These are phyloP conservation scores for Anisognathus igniventris DNA, from an alignment of 2,797 vertebrate genomes.

Conservation along the genomic window DNA sequence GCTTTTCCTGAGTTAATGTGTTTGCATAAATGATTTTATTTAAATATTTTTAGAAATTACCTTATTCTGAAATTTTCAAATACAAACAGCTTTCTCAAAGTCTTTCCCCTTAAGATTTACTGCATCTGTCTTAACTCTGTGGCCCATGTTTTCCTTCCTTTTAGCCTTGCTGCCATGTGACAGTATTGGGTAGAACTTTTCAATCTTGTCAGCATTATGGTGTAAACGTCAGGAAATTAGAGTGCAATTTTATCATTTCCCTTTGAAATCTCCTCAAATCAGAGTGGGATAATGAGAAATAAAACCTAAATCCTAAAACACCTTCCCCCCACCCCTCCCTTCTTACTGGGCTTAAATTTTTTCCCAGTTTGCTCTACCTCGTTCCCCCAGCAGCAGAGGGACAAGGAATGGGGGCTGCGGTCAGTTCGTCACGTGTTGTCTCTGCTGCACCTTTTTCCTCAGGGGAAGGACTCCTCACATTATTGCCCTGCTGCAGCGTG, in stretches of 20 bases:
- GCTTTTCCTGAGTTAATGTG: not conserved
- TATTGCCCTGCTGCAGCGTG: accelerated
- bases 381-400: accelerated
- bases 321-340: not conserved
- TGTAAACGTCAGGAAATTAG: not conserved
- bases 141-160: not conserved
- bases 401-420: not conserved
- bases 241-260: not conserved
- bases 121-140: not conserved
- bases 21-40: slow-evolving; percentile 28
- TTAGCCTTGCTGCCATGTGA: not conserved
- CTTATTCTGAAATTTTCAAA: slow-evolving; percentile 35
- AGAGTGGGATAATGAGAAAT: not conserved
- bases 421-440: not conserved
- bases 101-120: not conserved
- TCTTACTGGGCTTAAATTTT: not conserved
- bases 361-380: accelerated
- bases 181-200: not conserved
- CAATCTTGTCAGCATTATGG: not conserved
- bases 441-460: not conserved
- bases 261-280: not conserved
- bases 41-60: slow-evolving; percentile 20
- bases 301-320: not conserved
- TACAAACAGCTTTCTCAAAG: slow-evolving; percentile 35
- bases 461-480: not conserved